phyloP scores from a whole-genome alignment of 64 coral and sea anemone genomes.

The Cladopsammia gracilis region DNA sequence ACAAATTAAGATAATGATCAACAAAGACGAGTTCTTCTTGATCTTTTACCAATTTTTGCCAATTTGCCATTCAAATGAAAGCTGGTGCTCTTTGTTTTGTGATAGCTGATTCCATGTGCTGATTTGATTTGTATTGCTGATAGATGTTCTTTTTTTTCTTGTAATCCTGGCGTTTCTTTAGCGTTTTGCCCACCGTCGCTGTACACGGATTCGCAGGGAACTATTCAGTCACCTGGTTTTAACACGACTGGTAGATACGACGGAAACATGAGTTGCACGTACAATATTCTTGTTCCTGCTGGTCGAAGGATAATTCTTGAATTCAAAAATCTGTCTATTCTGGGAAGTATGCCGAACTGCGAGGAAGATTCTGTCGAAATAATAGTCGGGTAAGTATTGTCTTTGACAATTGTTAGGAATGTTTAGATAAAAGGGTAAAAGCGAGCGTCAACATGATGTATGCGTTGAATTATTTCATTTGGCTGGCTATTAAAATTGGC shows the following conservation, averaged over 20 bases:
- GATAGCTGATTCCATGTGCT: too few species aligned
- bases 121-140: too few species aligned
- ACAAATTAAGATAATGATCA: too few species aligned
- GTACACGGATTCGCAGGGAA: not conserved
- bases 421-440: not conserved
- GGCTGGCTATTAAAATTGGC: not conserved
- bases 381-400: conserved; percentile 56
- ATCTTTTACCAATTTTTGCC: too few species aligned
- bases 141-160: too few species aligned
- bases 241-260: not conserved
- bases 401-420: too few species aligned
- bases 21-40: too few species aligned
- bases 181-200: not conserved
- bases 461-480: too few species aligned
- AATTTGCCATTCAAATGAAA: too few species aligned
- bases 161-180: not conserved
- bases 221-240: not conserved
- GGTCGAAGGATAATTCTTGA: conserved; percentile 24
- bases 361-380: conserved; percentile 54
- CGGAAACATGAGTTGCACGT: not conserved
- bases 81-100: too few species aligned
- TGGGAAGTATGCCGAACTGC: conserved; percentile 55
- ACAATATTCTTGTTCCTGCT: conserved; percentile 12
- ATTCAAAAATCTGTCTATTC: conserved; percentile 7
- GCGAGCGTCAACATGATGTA: too few species aligned